Evolutionary conservation across 53 echinoderm and acorn worm species (phyloP), one percentile per base, ranked within the genome.

Genomic region (Apostichopus leukothele): DNA sequence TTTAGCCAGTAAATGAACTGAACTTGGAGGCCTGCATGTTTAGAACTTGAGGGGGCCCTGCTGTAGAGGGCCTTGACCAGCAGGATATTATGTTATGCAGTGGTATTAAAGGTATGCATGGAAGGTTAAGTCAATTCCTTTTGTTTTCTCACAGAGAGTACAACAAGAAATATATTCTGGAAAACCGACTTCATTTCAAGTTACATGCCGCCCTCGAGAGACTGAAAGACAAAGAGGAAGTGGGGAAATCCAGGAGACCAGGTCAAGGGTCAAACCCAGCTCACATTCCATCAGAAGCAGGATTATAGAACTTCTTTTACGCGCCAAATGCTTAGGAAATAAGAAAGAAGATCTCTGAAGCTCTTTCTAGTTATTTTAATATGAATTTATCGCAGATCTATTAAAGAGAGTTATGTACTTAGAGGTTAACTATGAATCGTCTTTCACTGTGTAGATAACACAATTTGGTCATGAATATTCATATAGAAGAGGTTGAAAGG

Each of bases 111-210:
- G 39, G 10, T 5, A 10, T 57, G 10, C 57, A 57, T 57, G 57
- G 8, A 7, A 9, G 3, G 8, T 57, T 0, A 1, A 10, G 3
- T 7, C 57, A 57, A 57, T 57, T 57, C 68, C 6, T 71, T 71
- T 71, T 71, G 18, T 71, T 71, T 71, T 0, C 52, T 75, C 59
- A 25, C 67, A 90, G 88, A 54, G 88, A 88, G 52, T 88, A 93
- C 80, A 90, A 93, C 90, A 98, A 92, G 93, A 98, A 98, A 89
- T 95, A 94, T 55, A 93, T 93, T 81, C 75, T 98, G 14, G 95
- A 98, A 76, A 95, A 95, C 76, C 71, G 95, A 25, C 93, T 98
- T 5, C 98, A 98, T 83, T 98, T 98, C 92, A 93, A 94, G 88
- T 89, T 98, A 39, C 98, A 98, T 68, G 94, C 98, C 4, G 94